Base-by-base conservation (phyloP, 2,113 vertebrate species). In the Shinisaurus crocodilurus region DNA sequence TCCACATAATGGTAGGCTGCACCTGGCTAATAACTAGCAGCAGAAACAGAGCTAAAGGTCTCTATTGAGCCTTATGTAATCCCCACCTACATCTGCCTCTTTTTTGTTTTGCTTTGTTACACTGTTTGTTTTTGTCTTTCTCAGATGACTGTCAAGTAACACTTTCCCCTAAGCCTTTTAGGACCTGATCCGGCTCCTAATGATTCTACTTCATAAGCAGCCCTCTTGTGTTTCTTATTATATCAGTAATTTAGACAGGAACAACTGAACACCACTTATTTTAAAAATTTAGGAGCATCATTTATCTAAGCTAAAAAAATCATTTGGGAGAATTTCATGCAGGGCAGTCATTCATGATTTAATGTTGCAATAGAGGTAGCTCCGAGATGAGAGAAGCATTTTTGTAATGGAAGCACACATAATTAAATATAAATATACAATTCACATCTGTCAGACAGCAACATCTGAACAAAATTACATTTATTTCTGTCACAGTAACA, bases 401-500 rank as follows among this genome's bases (percentile, higher is more conserved):
- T 8, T 89, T 90, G 23, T 86, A 87, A 90, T 10, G 34, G 29
- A 20, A 92, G 5, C 85, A 88, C 75, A 69, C 63, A 81, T 0
- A 91, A 6, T 63, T 54, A 89, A 91, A 89, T 40, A 18, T 13
- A 91, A 91, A 90, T 23, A 1, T 6, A 5, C 69, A 60, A 67
- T 0, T 1, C 86, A 72, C 85, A 81, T 67, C 84, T 90, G 43
- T 83, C 32, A 82, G 12, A 75, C 79, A 86, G n/a, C 15, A 5
- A 0, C 65, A 29, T 69, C 92, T 92, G 91, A 72, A 88, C 25
- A 82, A 87, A 83, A 76, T 91, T 87, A 83, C 16, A 25, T 91
- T 80, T 37, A 82, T 57, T 82, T 87, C 69, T 82, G 85, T 76
- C 85, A 87, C 79, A 50, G 65, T 67, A 87, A 76, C 85, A 91